These are phyloP conservation scores for Sebastes umbrosus DNA, from an alignment of 2,797 vertebrate species.

Conservation along the genomic window DNA sequence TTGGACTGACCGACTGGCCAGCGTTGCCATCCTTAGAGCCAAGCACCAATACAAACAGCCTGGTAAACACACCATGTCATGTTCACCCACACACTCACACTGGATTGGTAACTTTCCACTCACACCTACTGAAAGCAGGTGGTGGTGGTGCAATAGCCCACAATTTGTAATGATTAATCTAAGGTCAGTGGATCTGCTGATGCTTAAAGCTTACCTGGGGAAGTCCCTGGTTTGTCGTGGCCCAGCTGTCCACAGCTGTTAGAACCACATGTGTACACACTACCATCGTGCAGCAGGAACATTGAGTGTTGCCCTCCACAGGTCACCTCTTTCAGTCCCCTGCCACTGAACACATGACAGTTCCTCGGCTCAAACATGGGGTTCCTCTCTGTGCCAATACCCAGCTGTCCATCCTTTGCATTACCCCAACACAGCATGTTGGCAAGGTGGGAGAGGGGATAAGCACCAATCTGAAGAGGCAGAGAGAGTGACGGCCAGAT, in stretches of 20 bases:
- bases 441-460: conserved; percentile 34
- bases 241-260: conserved; percentile 95
- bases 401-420: conserved; percentile 91
- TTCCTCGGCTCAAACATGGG: conserved; percentile 86
- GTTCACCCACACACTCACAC: background rate
- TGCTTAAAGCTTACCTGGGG: conserved; percentile 82
- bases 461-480: conserved; percentile 41
- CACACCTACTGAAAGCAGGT: background rate
- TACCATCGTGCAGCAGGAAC: conserved; percentile 92
- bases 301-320: conserved; percentile 91
- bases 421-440: conserved; percentile 97
- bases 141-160: background rate
- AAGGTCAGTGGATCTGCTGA: background rate
- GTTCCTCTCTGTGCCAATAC: conserved; percentile 82
- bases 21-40: background rate
- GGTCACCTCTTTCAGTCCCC: conserved; percentile 88
- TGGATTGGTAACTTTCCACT: background rate
- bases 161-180: background rate
- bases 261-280: conserved; percentile 92
- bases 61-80: background rate
- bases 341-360: conserved; percentile 84
- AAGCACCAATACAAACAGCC: background rate
- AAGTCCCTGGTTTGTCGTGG: conserved; percentile 85
- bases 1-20: background rate
- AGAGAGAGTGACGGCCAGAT: conserved; percentile 30